phyloP scores from a whole-genome alignment of 2,113 vertebrate genomes.

The Numida meleagris region DNA sequence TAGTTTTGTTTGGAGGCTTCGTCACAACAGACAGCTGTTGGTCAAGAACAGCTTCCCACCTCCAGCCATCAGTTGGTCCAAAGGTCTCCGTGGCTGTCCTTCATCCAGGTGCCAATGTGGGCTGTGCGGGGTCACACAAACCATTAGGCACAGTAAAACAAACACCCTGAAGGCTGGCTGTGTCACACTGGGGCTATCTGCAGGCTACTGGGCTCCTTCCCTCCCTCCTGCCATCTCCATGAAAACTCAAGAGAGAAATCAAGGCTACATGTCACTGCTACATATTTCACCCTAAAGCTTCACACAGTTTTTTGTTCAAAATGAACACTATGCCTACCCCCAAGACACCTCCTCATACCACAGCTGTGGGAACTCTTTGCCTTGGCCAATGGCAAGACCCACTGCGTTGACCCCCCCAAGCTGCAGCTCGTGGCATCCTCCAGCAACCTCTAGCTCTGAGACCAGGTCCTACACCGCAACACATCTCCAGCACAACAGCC shows the following conservation, averaged over 20 bases:
- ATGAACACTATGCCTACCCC: neutral
- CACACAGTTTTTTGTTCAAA: neutral
- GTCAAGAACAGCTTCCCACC: neutral
- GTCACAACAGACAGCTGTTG: neutral
- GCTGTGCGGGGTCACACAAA: too few species aligned
- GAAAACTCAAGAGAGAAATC: neutral
- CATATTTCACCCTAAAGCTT: neutral
- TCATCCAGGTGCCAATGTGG: neutral
- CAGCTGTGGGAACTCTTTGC: neutral
- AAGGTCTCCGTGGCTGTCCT: neutral
- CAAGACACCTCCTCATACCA: neutral
- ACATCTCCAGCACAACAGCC: neutral
- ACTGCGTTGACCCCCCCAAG: neutral
- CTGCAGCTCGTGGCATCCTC: neutral
- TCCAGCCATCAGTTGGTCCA: neutral
- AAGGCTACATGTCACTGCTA: neutral
- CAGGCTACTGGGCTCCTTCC: neutral
- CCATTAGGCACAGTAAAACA: too few species aligned
- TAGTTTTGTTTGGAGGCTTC: neutral
- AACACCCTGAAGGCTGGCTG: neutral
- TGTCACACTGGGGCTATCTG: neutral
- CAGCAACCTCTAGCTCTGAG: neutral
- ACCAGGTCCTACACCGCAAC: neutral
- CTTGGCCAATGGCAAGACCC: neutral
- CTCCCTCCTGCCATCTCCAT: neutral